phyloP scores from a whole-genome alignment of 2,888 invertebrate species.

The Melieria omissa region DNA sequence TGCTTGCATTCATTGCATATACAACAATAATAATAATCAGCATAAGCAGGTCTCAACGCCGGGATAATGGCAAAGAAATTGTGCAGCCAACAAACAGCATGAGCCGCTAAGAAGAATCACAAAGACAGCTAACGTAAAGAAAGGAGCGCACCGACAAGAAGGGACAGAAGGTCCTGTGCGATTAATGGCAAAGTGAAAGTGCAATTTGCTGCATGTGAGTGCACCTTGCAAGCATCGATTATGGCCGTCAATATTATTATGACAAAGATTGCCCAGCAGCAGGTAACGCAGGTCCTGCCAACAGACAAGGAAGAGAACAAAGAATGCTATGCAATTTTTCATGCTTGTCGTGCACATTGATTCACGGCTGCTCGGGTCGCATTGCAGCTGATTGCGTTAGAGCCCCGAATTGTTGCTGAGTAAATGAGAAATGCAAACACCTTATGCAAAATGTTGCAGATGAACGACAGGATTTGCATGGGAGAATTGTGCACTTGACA shows the following conservation, averaged over 20 bases:
- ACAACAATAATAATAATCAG: conserved; percentile 22
- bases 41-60: conserved; percentile 18
- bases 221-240: background rate
- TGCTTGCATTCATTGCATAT: conserved; percentile 17
- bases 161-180: background rate
- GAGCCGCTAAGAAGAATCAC: too few species aligned
- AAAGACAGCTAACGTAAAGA: too few species aligned
- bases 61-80: conserved; percentile 11
- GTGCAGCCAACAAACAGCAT: background rate
- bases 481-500: too few species aligned
- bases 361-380: background rate
- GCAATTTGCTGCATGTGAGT: conserved; percentile 23
- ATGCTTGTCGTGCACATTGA: conserved; percentile 21
- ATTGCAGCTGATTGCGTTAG: conserved; percentile 2
- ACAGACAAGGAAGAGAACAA: background rate
- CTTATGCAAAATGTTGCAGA: too few species aligned
- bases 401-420: too few species aligned
- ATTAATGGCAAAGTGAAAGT: conserved; percentile 35
- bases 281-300: background rate
- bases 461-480: too few species aligned
- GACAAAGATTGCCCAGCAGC: conserved; percentile 28
- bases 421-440: too few species aligned
- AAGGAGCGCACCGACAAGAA: background rate
- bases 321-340: conserved; percentile 22
- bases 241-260: conserved; percentile 27